A percentile compares a stretch with the other conserved stretches of the same genome.
Conservation (phyloP, 2,113 vertebrate species). For the Anseranas semipalmata region DNA sequence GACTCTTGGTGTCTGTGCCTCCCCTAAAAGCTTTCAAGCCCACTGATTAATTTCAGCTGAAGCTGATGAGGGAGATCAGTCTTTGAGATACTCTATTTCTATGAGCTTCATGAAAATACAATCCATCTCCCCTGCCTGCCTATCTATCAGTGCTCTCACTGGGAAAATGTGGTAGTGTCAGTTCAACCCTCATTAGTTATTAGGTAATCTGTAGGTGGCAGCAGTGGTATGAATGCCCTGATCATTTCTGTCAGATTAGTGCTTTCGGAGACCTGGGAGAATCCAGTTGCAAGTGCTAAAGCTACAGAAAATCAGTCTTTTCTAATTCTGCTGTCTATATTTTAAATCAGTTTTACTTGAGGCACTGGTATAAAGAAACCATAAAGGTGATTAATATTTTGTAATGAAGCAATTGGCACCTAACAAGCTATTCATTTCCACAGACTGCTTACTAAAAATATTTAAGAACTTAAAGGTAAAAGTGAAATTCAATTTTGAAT, state of each 20-base stretch:
- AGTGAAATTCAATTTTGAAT: conserved; percentile 27
- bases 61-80: neutral
- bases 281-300: neutral
- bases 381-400: conserved; percentile 54
- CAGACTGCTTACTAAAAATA: conserved; percentile 41
- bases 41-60: neutral
- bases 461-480: conserved; percentile 36
- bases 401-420: conserved; percentile 60
- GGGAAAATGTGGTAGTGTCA: neutral
- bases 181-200: neutral
- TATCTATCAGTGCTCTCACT: neutral
- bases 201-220: conserved; percentile 54
- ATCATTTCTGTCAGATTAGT: neutral
- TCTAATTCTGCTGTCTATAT: neutral
- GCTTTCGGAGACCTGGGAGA: neutral
- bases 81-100: neutral
- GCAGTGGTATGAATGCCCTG: neutral
- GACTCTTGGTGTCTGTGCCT: neutral
- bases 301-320: neutral
- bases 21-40: neutral
- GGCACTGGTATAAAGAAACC: neutral
- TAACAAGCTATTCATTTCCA: conserved; percentile 49
- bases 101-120: neutral
- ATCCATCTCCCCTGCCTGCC: neutral
- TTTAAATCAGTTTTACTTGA: conserved; percentile 3